Percentiles rank a stretch among this genome's conserved stretches.
Conservation (phyloP, 2,888 invertebrate species). For the Nephrotoma appendiculata region DNA sequence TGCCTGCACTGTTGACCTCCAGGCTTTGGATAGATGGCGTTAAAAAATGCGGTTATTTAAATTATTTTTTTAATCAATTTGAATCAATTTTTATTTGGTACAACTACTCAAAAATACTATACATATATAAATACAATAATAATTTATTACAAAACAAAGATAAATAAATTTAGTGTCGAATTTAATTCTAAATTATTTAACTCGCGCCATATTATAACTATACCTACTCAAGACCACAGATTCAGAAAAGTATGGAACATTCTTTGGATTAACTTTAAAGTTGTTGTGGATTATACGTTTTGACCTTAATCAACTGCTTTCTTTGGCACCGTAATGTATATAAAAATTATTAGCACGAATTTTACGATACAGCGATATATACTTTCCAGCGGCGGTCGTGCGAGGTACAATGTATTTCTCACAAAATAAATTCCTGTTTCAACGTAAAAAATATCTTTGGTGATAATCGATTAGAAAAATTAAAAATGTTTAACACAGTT, state of each 20-base stretch:
- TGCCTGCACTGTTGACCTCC: no score
- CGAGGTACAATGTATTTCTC: constrained; percentile 67
- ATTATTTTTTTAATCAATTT: no score
- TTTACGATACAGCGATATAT: constrained; percentile 66
- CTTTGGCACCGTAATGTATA: constrained; percentile 28
- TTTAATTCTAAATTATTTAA: background rate
- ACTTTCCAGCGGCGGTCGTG: constrained; percentile 70
- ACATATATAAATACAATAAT: background rate
- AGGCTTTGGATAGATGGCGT: no score
- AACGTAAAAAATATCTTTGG: background rate
- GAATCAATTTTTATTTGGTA: background rate
- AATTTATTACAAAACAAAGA: background rate
- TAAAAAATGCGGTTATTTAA: no score
- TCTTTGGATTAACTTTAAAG: background rate
- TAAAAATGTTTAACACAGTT: background rate
- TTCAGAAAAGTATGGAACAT: background rate
- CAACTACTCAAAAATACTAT: background rate
- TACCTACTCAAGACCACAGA: background rate
- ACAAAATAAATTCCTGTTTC: constrained; percentile 51
- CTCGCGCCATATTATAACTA: background rate
- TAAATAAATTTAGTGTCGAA: background rate
- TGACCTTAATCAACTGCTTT: background rate
- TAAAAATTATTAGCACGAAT: constrained; percentile 40
- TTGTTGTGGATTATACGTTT: background rate
- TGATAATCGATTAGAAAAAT: background rate